Evolutionary conservation across 2,888 invertebrate species (phyloP).

Genomic region (Dione juno): DNA sequence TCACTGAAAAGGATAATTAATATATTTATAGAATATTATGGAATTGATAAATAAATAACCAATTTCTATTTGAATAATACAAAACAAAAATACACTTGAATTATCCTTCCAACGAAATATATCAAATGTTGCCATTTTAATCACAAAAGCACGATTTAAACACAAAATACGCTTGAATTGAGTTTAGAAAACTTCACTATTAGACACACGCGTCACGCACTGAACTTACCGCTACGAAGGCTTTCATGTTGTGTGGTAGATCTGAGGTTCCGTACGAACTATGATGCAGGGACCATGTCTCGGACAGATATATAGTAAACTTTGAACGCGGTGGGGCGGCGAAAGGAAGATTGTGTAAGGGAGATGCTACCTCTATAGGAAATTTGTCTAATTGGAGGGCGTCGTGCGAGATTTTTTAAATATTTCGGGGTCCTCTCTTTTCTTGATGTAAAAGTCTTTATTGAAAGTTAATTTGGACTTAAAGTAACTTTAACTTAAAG

Average conservation of each 20-base stretch:
- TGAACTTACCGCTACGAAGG: slow-evolving; percentile 83
- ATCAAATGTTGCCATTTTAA: neutral
- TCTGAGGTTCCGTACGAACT: slow-evolving; percentile 74
- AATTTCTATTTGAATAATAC: neutral
- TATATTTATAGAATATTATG: neutral
- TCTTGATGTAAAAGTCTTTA: neutral
- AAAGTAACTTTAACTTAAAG: neutral
- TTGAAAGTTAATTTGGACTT: neutral
- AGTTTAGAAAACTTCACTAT: slow-evolving; percentile 62
- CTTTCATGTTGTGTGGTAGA: slow-evolving; percentile 81
- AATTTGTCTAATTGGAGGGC: slow-evolving; percentile 76
- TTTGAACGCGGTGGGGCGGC: slow-evolving; percentile 75
- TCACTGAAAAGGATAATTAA: slow-evolving; percentile 25
- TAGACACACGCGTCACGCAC: slow-evolving; percentile 54
- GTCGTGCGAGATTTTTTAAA: slow-evolving; percentile 58
- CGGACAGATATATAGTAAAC: slow-evolving; percentile 69
- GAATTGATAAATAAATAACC: neutral
- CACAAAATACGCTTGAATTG: slow-evolving; percentile 48
- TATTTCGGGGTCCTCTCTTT: slow-evolving; percentile 50
- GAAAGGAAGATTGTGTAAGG: slow-evolving; percentile 82
- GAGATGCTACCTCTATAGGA: slow-evolving; percentile 76
- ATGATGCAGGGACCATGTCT: slow-evolving; percentile 66
- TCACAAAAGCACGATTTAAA: neutral
- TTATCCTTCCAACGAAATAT: slow-evolving; percentile 10
- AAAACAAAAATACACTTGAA: slow-evolving; percentile 5